Evolutionary conservation across 1,140 invertebrate species (phyloP).

Genomic region (Atta colombica): DNA sequence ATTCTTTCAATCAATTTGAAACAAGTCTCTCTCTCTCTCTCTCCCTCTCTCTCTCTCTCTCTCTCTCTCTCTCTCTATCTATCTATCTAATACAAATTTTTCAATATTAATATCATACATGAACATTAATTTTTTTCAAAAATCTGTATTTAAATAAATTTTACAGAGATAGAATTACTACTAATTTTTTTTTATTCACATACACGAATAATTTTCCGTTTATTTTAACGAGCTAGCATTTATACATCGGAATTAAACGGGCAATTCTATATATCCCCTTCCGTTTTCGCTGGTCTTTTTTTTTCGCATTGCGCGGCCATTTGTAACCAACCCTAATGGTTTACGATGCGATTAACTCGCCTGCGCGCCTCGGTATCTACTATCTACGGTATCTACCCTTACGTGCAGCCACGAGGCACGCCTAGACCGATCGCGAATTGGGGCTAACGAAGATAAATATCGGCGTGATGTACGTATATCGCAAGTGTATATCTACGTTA

Average conservation of each 20-base stretch:
- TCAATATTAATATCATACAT: neutral
- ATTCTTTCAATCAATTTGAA: neutral
- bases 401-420: slow-evolving; percentile 13
- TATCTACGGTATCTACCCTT: slow-evolving; percentile 10
- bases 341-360: slow-evolving; percentile 55
- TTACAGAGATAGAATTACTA: neutral
- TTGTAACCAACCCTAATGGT: slow-evolving; percentile 53
- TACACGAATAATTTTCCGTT: neutral
- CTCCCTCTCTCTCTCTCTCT: neutral
- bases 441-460: slow-evolving; percentile 64
- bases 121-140: neutral
- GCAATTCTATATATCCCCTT: neutral
- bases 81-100: neutral
- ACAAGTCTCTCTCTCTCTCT: neutral
- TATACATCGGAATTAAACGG: slow-evolving; percentile 16
- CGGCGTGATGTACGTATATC: slow-evolving; percentile 10
- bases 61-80: too few species aligned
- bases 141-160: neutral
- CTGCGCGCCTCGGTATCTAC: slow-evolving; percentile 4
- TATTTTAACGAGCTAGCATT: neutral
- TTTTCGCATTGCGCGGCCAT: slow-evolving; percentile 38
- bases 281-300: slow-evolving; percentile 12
- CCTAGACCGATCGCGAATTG: slow-evolving; percentile 38
- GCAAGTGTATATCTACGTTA: neutral
- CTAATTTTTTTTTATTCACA: neutral